A percentile compares a stretch with the other conserved stretches of the same genome.
These are phyloP conservation scores for Pionites leucogaster DNA, from an alignment of 2,113 vertebrate species.

Conservation along the genomic window DNA sequence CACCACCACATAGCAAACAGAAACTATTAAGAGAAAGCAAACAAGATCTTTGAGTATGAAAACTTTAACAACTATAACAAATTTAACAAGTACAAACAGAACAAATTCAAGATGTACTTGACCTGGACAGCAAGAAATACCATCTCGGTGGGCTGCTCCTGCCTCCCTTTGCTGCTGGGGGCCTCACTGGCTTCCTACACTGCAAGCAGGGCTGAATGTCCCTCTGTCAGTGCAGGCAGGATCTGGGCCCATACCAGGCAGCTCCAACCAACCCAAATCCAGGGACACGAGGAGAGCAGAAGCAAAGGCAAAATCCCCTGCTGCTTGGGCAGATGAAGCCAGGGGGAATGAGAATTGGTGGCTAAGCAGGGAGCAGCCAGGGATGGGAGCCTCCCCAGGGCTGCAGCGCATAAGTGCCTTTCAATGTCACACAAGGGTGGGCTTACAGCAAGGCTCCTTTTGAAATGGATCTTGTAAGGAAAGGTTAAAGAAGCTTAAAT, in stretches of 20 bases:
- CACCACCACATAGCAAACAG: neutral
- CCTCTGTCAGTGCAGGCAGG: neutral
- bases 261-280: neutral
- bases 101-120: neutral
- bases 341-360: accelerated
- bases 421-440: neutral
- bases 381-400: accelerated
- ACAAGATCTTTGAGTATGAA: neutral
- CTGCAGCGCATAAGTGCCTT: accelerated
- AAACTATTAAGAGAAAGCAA: neutral
- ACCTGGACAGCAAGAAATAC: neutral
- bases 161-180: neutral
- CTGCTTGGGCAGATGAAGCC: accelerated
- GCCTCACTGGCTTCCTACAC: accelerated
- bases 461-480: neutral
- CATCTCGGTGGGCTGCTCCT: accelerated
- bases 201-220: neutral
- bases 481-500: slow-evolving; percentile 28
- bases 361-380: accelerated
- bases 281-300: neutral
- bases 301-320: neutral
- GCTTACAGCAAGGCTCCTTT: neutral
- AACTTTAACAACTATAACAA: neutral
- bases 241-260: accelerated
- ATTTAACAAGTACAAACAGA: neutral